A percentile compares a stretch with the other conserved stretches of the same genome.
Conservation (phyloP, 2,888 invertebrate species). For the Mythimna albipuncta region DNA sequence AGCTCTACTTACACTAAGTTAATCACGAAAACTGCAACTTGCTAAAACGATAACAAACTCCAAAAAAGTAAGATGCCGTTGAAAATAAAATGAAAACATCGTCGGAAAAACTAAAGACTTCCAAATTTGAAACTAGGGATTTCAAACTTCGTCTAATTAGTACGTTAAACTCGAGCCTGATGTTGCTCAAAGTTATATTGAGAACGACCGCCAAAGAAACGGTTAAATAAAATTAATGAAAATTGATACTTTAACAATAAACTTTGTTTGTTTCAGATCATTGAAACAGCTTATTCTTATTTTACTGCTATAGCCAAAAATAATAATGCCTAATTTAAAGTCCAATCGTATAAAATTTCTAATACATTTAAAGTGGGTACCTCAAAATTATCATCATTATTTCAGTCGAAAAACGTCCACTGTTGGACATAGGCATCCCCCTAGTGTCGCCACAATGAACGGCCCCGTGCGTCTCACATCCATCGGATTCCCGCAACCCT, state of each 20-base stretch:
- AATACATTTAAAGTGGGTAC: no score
- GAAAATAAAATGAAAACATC: conserved; percentile 23
- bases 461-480: no score
- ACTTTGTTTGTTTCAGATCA: conserved; percentile 79
- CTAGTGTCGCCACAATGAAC: no score
- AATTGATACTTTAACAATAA: conserved; percentile 23
- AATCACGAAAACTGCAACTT: neutral
- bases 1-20: neutral
- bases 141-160: conserved; percentile 17
- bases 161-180: conserved; percentile 26
- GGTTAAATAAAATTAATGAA: conserved; percentile 23
- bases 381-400: no score
- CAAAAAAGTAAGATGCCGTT: neutral
- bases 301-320: conserved; percentile 63
- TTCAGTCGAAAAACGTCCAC: no score
- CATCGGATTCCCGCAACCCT: no score
- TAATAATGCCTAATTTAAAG: no score
- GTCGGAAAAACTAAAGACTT: neutral
- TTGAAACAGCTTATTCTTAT: conserved; percentile 70
- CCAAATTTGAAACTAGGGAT: conserved; percentile 27
- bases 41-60: neutral
- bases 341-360: no score
- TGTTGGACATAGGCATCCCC: no score
- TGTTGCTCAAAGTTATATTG: conserved; percentile 29
- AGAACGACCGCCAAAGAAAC: conserved; percentile 3